Percentiles rank a stretch among this genome's conserved stretches.
phyloP scores from a whole-genome alignment of 2,113 vertebrate genomes.

The Takifugu bimaculatus region DNA sequence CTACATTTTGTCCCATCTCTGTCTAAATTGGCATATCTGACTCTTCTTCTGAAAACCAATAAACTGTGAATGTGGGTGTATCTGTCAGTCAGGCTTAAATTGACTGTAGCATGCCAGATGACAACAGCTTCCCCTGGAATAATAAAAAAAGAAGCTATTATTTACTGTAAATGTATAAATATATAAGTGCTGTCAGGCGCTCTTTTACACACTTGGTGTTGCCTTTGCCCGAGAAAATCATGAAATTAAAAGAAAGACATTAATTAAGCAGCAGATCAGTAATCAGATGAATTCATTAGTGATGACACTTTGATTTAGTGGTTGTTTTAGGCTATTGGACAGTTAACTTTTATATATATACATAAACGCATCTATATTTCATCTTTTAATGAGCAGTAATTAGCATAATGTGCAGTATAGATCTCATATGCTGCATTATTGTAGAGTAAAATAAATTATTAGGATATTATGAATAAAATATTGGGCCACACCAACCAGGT shows the following conservation, averaged over 20 bases:
- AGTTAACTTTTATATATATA: neutral
- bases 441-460: slow-evolving; percentile 7
- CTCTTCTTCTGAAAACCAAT: slow-evolving; percentile 89
- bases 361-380: slow-evolving; percentile 2
- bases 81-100: slow-evolving; percentile 88
- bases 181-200: slow-evolving; percentile 30
- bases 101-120: slow-evolving; percentile 83
- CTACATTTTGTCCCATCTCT: slow-evolving; percentile 87
- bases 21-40: slow-evolving; percentile 94
- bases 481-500: neutral
- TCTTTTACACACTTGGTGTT: too few relatives aligned
- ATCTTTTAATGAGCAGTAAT: slow-evolving; percentile 27
- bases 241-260: too few relatives aligned
- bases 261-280: slow-evolving; percentile 9
- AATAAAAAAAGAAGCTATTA: slow-evolving; percentile 57
- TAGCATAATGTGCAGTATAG: slow-evolving; percentile 20
- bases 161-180: slow-evolving; percentile 35
- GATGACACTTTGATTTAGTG: slow-evolving; percentile 49
- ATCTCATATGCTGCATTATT: slow-evolving; percentile 22
- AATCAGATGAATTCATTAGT: slow-evolving; percentile 26
- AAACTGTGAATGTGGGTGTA: slow-evolving; percentile 92
- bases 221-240: too few relatives aligned
- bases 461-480: slow-evolving; percentile 8
- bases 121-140: slow-evolving; percentile 72
- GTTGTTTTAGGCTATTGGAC: slow-evolving; percentile 1